Conservation (phyloP, 1,140 invertebrate species). For the Thalassaphorura encarpata region DNA sequence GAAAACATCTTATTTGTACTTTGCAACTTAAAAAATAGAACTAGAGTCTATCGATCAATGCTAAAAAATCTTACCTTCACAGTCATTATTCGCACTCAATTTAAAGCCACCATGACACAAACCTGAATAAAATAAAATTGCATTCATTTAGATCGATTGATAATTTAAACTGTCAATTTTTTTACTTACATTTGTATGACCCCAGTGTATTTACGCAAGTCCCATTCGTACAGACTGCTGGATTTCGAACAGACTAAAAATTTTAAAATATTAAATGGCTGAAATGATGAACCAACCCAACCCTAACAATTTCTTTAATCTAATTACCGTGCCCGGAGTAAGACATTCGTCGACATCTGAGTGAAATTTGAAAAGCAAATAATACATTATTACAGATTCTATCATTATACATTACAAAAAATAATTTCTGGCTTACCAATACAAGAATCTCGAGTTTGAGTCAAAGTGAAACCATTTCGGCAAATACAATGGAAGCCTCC, state of each 20-base stretch:
- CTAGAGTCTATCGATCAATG: not conserved
- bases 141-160: not conserved
- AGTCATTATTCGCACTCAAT: slow-evolving; percentile 54
- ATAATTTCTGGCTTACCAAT: slow-evolving; percentile 56
- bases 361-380: too few relatives aligned
- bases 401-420: not conserved
- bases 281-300: too few relatives aligned
- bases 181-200: slow-evolving; percentile 65
- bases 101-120: slow-evolving; percentile 42
- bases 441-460: slow-evolving; percentile 50
- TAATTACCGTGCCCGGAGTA: too few relatives aligned
- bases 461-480: slow-evolving; percentile 48
- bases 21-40: not conserved
- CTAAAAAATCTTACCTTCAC: slow-evolving; percentile 58
- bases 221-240: slow-evolving; percentile 58
- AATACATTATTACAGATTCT: not conserved
- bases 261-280: too few relatives aligned
- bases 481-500: slow-evolving; percentile 59
- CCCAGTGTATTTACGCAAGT: slow-evolving; percentile 68
- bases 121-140: too few relatives aligned
- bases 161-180: too few relatives aligned
- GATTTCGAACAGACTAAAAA: not conserved
- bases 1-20: not conserved
- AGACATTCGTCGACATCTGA: too few relatives aligned
- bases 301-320: too few relatives aligned